These are phyloP conservation scores for Acrossocheilus wenchowensis DNA, from an alignment of 2,797 vertebrate genomes.

Conservation along the genomic window DNA sequence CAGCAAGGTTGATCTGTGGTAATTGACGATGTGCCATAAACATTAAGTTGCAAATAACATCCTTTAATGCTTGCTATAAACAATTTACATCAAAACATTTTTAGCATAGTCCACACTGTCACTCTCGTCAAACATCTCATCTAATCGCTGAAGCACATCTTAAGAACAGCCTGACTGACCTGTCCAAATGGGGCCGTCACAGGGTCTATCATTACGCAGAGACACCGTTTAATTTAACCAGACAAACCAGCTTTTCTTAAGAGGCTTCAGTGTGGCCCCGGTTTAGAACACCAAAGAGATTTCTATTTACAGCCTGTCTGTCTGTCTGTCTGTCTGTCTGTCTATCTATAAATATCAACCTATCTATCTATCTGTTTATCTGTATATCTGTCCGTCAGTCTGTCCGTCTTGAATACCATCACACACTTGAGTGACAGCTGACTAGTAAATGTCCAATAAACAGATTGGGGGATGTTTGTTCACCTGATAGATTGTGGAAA, in stretches of 20 bases:
- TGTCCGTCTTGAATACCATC: not conserved
- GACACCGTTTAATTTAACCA: conserved; percentile 22
- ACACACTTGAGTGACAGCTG: not conserved
- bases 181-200: not conserved
- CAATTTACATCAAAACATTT: not conserved
- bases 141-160: conserved; percentile 9
- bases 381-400: not conserved
- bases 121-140: conserved; percentile 3
- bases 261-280: not conserved
- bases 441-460: not conserved
- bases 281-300: not conserved
- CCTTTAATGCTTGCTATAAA: not conserved
- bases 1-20: not conserved
- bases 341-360: too few species aligned
- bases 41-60: not conserved
- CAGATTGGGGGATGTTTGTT: not conserved
- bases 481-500: not conserved
- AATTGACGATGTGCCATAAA: not conserved
- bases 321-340: not conserved
- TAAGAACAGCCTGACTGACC: conserved; percentile 14
- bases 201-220: not conserved
- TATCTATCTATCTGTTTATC: not conserved
- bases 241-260: conserved; percentile 25
- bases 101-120: conserved; percentile 4
- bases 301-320: not conserved